Base-by-base conservation (phyloP, 2,888 invertebrate species). In the Coleophora deauratella region DNA sequence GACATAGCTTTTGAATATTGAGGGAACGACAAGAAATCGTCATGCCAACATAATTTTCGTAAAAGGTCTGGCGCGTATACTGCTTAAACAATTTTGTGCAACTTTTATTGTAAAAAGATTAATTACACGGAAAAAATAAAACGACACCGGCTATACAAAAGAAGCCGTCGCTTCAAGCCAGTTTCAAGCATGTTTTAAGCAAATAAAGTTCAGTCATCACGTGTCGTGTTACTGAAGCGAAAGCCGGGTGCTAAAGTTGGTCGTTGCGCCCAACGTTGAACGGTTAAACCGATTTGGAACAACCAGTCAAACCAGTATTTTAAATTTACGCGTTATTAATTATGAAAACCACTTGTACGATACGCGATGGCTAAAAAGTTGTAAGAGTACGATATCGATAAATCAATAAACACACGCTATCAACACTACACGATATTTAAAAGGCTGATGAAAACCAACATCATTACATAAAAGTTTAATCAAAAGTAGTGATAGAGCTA, bases 261-360 rank as follows among this genome's bases (percentile, higher is more conserved):
- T 57, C 59, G 66, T 61, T 60, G 63, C 62, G 51, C 42, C 51
- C 42, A 47, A 45, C 41, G 50, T 21, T 3, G 11, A 31, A 31
- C 31, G 31, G 71, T 72, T 67, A 59, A 47, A 46, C 65, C 62
- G 57, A 69, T 68, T 67, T 54, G 62, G 70, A 56, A 54, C 63
- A 37, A 44, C 54, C 42, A 37, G 49, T 50, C 40, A 6, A 37
- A 45, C 47, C 27, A 33, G 49, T 47, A 40, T 42, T 35, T 33
- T 44, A 46, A 42, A 34, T 42, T n/a, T 33, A 40, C 37, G 38
- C 33, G 36, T 42, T 44, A 47, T 50, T 50, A 50, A 49, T 49
- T 46, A 45, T 35, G 21, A 21, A 51, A 46, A 41, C 46, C 39
- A 45, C 41, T 41, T 41, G 39, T 40, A 39, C 34, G 27, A 34